A percentile compares a stretch with the other conserved stretches of the same genome.
phyloP scores from a whole-genome alignment of 2,797 vertebrate species.

The Naso thynnoides region DNA sequence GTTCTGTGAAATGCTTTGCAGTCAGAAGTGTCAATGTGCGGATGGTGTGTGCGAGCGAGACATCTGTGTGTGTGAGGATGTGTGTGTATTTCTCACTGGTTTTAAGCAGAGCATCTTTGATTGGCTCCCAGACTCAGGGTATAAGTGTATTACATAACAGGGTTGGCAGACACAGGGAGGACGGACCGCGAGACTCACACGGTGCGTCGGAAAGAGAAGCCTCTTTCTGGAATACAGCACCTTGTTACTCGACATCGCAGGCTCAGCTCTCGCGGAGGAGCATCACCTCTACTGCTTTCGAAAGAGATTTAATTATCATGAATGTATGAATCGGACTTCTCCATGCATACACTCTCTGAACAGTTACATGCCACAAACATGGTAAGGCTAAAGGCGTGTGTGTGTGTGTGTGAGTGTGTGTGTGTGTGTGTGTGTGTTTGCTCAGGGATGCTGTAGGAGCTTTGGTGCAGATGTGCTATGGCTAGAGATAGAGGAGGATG shows the following conservation, averaged over 20 bases:
- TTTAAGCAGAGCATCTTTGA: constrained; percentile 82
- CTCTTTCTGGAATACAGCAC: constrained; percentile 77
- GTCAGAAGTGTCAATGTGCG: constrained; percentile 72
- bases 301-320: constrained; percentile 77
- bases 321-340: constrained; percentile 78
- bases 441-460: constrained; percentile 70
- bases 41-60: constrained; percentile 50
- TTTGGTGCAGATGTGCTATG: constrained; percentile 78
- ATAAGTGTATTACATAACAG: constrained; percentile 86
- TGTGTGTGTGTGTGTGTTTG: constrained; percentile 44
- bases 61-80: constrained; percentile 41
- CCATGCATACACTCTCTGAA: constrained; percentile 83
- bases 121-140: constrained; percentile 82
- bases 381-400: constrained; percentile 74
- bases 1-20: constrained; percentile 71
- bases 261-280: constrained; percentile 49
- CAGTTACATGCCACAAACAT: constrained; percentile 82
- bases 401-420: constrained; percentile 30
- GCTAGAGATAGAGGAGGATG: constrained; percentile 72
- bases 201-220: constrained; percentile 78
- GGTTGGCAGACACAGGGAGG: constrained; percentile 84
- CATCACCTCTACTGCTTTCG: constrained; percentile 33
- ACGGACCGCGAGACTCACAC: constrained; percentile 76
- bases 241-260: constrained; percentile 65
- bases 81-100: constrained; percentile 71